phyloP scores from a whole-genome alignment of 1,140 invertebrate genomes.

The Tribolium madens region DNA sequence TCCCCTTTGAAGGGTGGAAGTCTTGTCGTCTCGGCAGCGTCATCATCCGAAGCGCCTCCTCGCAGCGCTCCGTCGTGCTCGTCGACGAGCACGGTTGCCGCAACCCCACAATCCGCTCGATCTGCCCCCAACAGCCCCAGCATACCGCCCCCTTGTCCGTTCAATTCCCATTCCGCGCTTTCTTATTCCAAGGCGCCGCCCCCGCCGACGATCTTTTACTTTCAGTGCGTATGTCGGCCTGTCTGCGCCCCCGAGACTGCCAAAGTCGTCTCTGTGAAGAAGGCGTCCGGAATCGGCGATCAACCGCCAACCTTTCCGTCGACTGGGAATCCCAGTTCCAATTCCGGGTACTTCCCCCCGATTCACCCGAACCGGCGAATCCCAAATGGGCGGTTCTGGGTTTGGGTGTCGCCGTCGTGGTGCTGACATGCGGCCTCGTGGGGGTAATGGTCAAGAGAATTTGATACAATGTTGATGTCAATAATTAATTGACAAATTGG shows the following conservation, averaged over 20 bases:
- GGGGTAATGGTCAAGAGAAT: not conserved
- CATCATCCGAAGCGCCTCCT: constrained; percentile 65
- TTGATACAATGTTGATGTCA: not conserved
- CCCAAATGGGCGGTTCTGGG: not conserved
- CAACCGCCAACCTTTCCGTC: not conserved
- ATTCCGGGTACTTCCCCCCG: constrained; percentile 4
- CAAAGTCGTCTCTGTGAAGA: constrained; percentile 13
- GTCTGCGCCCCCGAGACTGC: constrained; percentile 73
- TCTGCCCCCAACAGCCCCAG: constrained; percentile 70
- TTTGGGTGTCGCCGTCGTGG: not conserved
- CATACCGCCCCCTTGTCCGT: constrained; percentile 66
- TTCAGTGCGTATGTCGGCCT: constrained; percentile 72
- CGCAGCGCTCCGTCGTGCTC: constrained; percentile 67
- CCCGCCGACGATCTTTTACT: constrained; percentile 74
- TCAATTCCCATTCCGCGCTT: constrained; percentile 72
- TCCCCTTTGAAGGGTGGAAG: constrained; percentile 74
- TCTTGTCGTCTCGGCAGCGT: constrained; percentile 73
- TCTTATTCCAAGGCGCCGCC: constrained; percentile 77
- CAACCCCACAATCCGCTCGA: constrained; percentile 69
- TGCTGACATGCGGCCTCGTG: not conserved
- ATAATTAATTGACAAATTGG: constrained; percentile 24
- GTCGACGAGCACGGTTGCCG: constrained; percentile 72
- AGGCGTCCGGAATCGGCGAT: not conserved
- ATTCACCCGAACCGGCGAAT: not conserved
- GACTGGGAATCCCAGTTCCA: constrained; percentile 16